These are phyloP conservation scores for Tinamus major DNA, from an alignment of 2,797 vertebrate species.

Conservation along the genomic window DNA sequence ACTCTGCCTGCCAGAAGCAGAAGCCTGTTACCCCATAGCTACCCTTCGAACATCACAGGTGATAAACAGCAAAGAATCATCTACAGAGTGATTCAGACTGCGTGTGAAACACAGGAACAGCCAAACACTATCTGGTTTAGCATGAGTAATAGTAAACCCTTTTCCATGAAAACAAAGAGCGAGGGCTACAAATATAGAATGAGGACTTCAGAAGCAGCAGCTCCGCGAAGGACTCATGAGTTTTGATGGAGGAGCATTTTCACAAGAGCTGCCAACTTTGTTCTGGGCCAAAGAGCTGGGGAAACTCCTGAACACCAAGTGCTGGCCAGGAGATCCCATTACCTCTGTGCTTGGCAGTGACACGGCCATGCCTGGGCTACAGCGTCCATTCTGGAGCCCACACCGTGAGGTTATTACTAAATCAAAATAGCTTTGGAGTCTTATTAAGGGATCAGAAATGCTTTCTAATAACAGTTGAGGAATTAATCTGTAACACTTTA, in stretches of 20 bases:
- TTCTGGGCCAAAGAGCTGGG: neutral
- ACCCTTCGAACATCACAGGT: neutral
- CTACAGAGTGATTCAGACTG: neutral
- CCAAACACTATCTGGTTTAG: neutral
- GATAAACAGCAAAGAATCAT: slow-evolving; percentile 40
- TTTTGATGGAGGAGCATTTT: neutral
- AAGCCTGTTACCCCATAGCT: slow-evolving; percentile 14
- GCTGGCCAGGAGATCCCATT: neutral
- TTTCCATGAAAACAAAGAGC: neutral
- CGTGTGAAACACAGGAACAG: neutral
- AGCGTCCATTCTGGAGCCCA: neutral
- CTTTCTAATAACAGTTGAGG: neutral
- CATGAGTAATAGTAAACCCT: neutral
- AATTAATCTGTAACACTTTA: neutral
- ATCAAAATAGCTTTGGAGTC: neutral
- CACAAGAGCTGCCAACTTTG: neutral
- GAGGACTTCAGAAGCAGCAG: neutral
- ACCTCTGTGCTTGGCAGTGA: accelerated
- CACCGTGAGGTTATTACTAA: neutral
- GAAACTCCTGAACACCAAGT: neutral
- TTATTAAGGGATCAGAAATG: neutral
- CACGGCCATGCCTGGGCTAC: neutral
- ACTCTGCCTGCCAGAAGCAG: slow-evolving; percentile 17
- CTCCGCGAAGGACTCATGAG: neutral
- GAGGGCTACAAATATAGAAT: neutral